Conservation (phyloP, 2,797 vertebrate genomes). For the Pangasius mekongensis region DNA sequence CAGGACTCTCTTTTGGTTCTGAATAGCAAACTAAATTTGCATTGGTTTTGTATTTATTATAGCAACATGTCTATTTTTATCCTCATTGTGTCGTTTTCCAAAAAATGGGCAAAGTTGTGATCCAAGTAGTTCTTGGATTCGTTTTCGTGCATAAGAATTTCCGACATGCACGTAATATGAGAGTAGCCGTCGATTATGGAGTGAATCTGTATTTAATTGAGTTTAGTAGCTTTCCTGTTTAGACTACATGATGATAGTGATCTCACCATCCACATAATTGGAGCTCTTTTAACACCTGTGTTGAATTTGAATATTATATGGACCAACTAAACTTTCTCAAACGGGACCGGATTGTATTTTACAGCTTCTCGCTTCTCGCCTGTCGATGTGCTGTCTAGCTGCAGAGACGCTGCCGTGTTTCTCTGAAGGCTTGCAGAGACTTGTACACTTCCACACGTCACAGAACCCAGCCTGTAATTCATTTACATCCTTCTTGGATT, state of each 20-base stretch:
- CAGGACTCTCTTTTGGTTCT: background rate
- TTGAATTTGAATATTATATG: background rate
- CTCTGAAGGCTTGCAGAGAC: slow-evolving; percentile 18
- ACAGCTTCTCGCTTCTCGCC: no score
- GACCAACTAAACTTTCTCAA: background rate
- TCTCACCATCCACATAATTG: background rate
- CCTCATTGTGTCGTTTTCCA: background rate
- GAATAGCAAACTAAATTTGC: background rate
- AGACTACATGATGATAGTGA: background rate
- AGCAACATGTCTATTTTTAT: background rate
- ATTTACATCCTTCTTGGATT: background rate
- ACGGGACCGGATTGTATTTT: background rate
- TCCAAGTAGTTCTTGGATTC: background rate
- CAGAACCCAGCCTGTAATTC: background rate
- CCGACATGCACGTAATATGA: background rate
- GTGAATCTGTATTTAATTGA: background rate
- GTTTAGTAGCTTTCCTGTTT: background rate
- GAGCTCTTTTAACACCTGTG: background rate
- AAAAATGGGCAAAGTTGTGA: background rate
- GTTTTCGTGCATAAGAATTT: background rate
- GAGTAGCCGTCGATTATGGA: background rate
- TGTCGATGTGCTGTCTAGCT: background rate
- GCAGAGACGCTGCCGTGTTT: background rate
- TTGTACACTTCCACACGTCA: background rate
- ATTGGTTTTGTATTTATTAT: background rate